Evolutionary conservation across 1,140 invertebrate species (phyloP), one percentile per base, ranked within the genome.

Genomic region (Meloidogyne floridensis): DNA sequence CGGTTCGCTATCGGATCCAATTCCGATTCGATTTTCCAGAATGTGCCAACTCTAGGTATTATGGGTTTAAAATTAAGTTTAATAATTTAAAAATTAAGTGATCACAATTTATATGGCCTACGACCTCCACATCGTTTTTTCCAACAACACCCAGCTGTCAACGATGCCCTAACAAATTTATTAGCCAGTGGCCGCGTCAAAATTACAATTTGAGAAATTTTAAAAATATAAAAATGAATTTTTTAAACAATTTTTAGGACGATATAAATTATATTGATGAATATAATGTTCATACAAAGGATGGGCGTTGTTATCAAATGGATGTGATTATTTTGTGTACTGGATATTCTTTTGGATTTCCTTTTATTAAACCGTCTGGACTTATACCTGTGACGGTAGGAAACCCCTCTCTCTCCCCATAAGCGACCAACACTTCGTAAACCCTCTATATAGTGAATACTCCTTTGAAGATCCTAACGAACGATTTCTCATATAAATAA

Each of bases 101-200:
- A 92, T 85, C 92, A 93, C 80, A 89, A 90, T 47, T 59, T 89
- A 1, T 93, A 91, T 84, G 86, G 89, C 7, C 81, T 93, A 54
- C 89, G 91, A 80, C 92, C 92, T 15, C 82, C 88, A 43, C 91
- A 92, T 82, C 77, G 88, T 11, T 87, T 91, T 11, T 88, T 90
- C 32, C 85, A 87, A 10, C 92, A 92, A 71, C 92, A 93, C 86
- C 91, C 92, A 2, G 92, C 91, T 70, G 91, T 93, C n/a, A 93
- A 93, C 84, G 92, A 93, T 84, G 91, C 92, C 20, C 85, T 93
- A 4, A 91, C 92, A 2, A 91, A 92, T 82, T 89, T 92, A 15
- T 90, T 93, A 11, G 87, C 91, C 80, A 90, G 86, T 43, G 92
- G 92, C 2, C 85, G 89, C 10, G 89, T 93, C 56, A 87, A 87